Base-by-base conservation (phyloP, 2,797 vertebrate genomes). In the Aratinga solstitialis region DNA sequence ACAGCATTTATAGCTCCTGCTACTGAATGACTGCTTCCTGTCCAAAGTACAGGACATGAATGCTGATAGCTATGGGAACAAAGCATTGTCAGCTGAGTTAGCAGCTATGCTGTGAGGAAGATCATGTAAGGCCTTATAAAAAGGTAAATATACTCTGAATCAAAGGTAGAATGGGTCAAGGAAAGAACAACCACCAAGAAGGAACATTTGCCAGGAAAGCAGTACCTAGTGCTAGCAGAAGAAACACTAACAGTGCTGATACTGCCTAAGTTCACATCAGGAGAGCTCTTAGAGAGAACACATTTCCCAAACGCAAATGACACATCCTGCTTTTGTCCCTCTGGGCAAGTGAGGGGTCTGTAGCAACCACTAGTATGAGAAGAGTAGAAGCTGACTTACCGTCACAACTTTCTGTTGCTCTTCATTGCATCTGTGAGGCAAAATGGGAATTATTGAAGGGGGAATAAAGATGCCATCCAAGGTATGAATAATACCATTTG, bases 401-500 rank as follows among this genome's bases (percentile, higher is more conserved):
- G 51, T 45, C 40, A 97, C 95, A 43, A 98, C 98, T 95, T 98
- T 97, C 84, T 97, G 98, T 50, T 98, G 96, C 7, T 95, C 97
- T 91, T 98, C 96, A 26, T 98, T 98, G 94, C 99, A 99, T 96
- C 98, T 98, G 90, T 99, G 98, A 58, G 99, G 99, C 95, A 99
- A 97, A 97, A 99, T 99, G 61, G 99, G 99, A 50, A 99, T 66
- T 69, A 99, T 99, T 88, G 98, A 99, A 16, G 99, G 98, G 18
- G 99, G 99, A 66, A 98, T 98, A 93, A 99, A 98, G 95, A 99
- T 92, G 36, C 99, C 99, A 1, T 99, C 98, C 68, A 99, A 97
- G 92, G 98, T 95, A 56, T 99, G 99, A 92, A 99, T 99, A 84
- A 99, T 97, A 3, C 99, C 99, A 7, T 99, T 99, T 82, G 98